Percentiles rank a stretch among this genome's conserved stretches.
Conservation (phyloP, 2,113 vertebrate species). For the Budorcas taxicolor region DNA sequence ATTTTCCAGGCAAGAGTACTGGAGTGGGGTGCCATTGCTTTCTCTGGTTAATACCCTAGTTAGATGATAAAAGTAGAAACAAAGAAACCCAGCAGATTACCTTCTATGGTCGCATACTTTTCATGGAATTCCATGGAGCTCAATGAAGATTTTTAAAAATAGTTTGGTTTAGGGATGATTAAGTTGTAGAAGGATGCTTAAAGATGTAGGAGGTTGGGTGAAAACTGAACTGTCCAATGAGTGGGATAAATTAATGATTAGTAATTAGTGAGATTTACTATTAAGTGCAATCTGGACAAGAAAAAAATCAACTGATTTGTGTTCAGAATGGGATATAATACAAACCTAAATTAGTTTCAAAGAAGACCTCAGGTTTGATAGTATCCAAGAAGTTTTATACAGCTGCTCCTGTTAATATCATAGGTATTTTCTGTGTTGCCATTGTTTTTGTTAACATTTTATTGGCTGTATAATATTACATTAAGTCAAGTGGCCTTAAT, state of each 20-base stretch:
- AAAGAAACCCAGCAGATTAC: not conserved
- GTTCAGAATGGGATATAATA: not conserved
- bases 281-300: not conserved
- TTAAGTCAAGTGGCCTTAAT: not conserved
- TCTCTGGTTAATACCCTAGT: not conserved
- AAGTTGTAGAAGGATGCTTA: not conserved
- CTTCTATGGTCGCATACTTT: not conserved
- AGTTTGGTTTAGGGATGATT: not conserved
- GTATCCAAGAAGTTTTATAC: not conserved
- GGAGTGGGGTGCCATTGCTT: too few relatives aligned
- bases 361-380: not conserved
- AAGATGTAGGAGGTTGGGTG: not conserved
- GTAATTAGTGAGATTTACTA: not conserved
- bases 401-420: not conserved
- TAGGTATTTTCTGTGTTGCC: not conserved
- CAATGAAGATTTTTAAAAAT: not conserved
- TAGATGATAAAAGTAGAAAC: not conserved
- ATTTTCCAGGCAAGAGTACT: too few relatives aligned
- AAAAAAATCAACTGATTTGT: not conserved
- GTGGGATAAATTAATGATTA: not conserved
- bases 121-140: not conserved
- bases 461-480: not conserved
- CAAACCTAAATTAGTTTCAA: not conserved
- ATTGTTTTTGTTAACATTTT: constrained; percentile 18
- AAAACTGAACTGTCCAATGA: not conserved